Evolutionary conservation across 1,140 invertebrate genomes (phyloP).

Genomic region (Drosophila mayri): DNA sequence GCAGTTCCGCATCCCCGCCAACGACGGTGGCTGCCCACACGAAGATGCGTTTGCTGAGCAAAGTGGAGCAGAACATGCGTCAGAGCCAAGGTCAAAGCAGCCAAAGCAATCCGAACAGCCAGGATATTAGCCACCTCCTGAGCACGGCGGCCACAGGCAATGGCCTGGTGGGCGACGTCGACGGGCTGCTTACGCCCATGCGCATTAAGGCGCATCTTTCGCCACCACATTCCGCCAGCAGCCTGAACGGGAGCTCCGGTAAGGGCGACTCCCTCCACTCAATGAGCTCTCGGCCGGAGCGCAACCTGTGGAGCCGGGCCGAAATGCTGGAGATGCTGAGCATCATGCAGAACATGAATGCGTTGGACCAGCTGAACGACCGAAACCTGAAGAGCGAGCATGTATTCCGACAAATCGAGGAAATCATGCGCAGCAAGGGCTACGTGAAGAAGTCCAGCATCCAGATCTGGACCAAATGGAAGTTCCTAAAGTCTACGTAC

Average conservation of each 20-base stretch:
- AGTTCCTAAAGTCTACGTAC: conserved; percentile 82
- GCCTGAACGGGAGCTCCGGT: neutral
- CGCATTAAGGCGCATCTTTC: conserved; percentile 41
- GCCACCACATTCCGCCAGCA: conserved; percentile 23
- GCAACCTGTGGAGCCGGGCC: conserved; percentile 79
- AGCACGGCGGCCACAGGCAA: conserved; percentile 68
- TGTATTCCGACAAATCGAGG: conserved; percentile 73
- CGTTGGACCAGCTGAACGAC: conserved; percentile 72
- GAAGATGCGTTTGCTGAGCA: conserved; percentile 70
- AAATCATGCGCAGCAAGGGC: conserved; percentile 72
- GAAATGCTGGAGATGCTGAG: conserved; percentile 78
- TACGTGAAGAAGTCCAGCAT: conserved; percentile 76
- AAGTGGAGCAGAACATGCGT: conserved; percentile 76
- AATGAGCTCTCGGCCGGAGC: conserved; percentile 57
- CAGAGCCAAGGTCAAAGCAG: conserved; percentile 48
- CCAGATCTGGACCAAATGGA: conserved; percentile 84
- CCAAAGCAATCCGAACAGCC: conserved; percentile 32
- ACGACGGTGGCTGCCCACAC: conserved; percentile 72
- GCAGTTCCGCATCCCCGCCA: conserved; percentile 28
- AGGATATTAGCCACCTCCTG: conserved; percentile 67
- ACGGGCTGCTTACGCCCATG: conserved; percentile 72
- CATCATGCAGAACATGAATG: conserved; percentile 77
- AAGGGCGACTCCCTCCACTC: conserved; percentile 21
- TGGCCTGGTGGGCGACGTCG: conserved; percentile 73
- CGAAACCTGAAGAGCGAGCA: conserved; percentile 75